Evolutionary conservation across 1,140 invertebrate genomes (phyloP), one percentile per base, ranked within the genome.

Genomic region (Eumeta japonica): DNA sequence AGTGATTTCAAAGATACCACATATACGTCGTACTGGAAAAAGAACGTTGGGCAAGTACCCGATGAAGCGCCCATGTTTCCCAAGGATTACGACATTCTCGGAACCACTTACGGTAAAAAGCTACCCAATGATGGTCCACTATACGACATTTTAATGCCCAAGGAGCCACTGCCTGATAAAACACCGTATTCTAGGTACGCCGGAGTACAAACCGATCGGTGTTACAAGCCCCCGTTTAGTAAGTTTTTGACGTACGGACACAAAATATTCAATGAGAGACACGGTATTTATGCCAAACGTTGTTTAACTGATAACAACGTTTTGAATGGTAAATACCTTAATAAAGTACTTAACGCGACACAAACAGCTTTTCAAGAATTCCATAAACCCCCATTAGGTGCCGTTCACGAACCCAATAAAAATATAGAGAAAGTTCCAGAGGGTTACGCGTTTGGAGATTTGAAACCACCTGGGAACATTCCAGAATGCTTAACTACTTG

Each of bases 1-100:
- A 57, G 63, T 12, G 76, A 81, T 40, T 53, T 81, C 3, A 76
- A 74, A 48, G 72, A 77, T 33, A 78, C 78, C 0, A 37, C 64
- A 3, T 79, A 77, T 47, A 20, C 51, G 7, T 78, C 75, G 3
- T 79, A 76, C 39, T 81, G 79, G 79, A 71, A 66, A 37, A 65
- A 66, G 42, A 43, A 58, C 24, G 37, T 79, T 12, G 78, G 76
- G 5, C 54, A 56, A 47, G 33, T 48, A 2, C 50, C 50, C 36
- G 78, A 80, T 58, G 53, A 62, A 11, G 57, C 63, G 13, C 71
- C 74, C 16, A 74, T 75, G 54, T 45, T 80, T 27, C 78, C 79
- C 10, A 57, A 61, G 39, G 75, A 72, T 31, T 66, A 79, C 48
- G 65, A 78, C 48, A 44, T 44, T 7, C 27, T 50, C 33, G 43